A percentile compares a stretch with the other conserved stretches of the same genome.
Conservation (phyloP, 1,140 invertebrate species). For the Bacillus rossius region DNA sequence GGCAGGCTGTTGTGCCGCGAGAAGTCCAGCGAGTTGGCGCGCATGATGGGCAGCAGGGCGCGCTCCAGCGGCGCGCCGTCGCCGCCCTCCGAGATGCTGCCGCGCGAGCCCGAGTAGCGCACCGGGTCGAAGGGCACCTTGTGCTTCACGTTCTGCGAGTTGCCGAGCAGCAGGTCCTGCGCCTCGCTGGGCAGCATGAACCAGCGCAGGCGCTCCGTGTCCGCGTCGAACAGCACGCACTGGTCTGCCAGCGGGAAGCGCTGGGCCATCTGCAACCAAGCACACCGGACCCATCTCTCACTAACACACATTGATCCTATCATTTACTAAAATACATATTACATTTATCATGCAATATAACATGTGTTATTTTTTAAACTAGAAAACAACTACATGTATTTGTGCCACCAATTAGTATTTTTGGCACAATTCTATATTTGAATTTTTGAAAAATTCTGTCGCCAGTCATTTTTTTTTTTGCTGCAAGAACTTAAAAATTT, state of each 20-base stretch:
- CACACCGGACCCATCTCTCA: too few species aligned
- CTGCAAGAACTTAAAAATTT: too few species aligned
- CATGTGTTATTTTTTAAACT: too few species aligned
- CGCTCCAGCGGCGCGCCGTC: slow-evolving; percentile 9
- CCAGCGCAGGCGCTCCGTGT: slow-evolving; percentile 68
- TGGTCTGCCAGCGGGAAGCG: slow-evolving; percentile 67
- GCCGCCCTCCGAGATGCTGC: slow-evolving; percentile 21
- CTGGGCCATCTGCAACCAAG: slow-evolving; percentile 56
- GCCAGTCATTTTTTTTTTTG: too few species aligned
- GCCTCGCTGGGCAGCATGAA: slow-evolving; percentile 78
- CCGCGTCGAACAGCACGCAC: slow-evolving; percentile 59
- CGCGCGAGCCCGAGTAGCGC: slow-evolving; percentile 29
- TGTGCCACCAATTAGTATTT: too few species aligned
- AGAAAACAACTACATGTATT: too few species aligned
- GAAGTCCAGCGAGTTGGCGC: slow-evolving; percentile 33
- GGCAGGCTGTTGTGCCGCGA: slow-evolving; percentile 52
- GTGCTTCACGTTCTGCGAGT: slow-evolving; percentile 67
- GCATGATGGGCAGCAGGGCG: slow-evolving; percentile 31
- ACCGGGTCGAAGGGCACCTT: slow-evolving; percentile 64
- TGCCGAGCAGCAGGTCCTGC: slow-evolving; percentile 62
- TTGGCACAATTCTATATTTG: too few species aligned
- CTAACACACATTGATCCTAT: too few species aligned
- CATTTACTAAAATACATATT: too few species aligned
- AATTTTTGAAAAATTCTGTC: too few species aligned
- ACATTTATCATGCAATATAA: too few species aligned